phyloP scores from a whole-genome alignment of 2,888 invertebrate genomes.

The Zygogramma bicolorata region DNA sequence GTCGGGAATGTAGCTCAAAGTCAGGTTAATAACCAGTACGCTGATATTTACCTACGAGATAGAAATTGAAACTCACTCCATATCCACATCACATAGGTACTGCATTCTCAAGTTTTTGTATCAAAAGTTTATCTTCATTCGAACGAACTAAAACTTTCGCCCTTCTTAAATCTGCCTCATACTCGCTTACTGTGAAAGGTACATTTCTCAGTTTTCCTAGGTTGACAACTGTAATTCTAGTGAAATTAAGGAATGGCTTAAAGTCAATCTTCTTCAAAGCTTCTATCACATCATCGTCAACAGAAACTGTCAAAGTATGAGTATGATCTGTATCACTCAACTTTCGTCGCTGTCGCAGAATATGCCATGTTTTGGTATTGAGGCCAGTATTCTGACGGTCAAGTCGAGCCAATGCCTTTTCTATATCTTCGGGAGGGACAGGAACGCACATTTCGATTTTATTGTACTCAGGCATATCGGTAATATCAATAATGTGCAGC shows the following conservation, averaged over 20 bases:
- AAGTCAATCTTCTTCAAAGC: constrained; percentile 5
- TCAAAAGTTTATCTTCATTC: too few relatives aligned
- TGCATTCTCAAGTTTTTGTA: too few relatives aligned
- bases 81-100: too few relatives aligned
- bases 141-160: too few relatives aligned
- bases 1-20: too few relatives aligned
- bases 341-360: constrained; percentile 3
- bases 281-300: constrained; percentile 12
- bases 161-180: neutral
- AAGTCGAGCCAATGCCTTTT: constrained; percentile 17
- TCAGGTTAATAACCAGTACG: too few relatives aligned
- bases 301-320: neutral
- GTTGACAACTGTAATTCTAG: constrained; percentile 13
- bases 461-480: constrained; percentile 16
- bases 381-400: constrained; percentile 27
- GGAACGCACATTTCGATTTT: constrained; percentile 21
- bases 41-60: too few relatives aligned
- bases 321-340: too few relatives aligned
- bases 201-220: constrained; percentile 13
- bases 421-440: constrained; percentile 7
- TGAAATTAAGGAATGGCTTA: constrained; percentile 25
- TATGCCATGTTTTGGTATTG: constrained; percentile 18
- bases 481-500: neutral
- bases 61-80: too few relatives aligned
- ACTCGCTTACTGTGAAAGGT: neutral